Percentiles rank a stretch among this genome's conserved stretches.
Evolutionary conservation across 35 echinoderm and acorn worm species (phyloP).

Genomic region (Acanthaster planci): DNA sequence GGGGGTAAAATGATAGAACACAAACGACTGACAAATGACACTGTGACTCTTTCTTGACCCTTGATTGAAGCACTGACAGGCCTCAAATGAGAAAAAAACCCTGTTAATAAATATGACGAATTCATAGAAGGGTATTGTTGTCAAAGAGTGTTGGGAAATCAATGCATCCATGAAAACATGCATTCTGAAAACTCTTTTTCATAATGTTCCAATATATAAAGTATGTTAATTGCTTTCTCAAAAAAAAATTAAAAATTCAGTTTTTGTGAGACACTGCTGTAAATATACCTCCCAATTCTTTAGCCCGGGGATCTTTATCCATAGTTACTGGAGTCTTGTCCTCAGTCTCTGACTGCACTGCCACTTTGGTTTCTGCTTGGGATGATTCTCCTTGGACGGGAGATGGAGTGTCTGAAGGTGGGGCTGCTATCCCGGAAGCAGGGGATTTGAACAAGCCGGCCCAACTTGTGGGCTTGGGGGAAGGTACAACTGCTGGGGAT

Average conservation of each 20-base stretch:
- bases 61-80: no score
- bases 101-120: no score
- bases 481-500: not conserved
- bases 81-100: no score
- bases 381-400: not conserved
- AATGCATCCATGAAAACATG: no score
- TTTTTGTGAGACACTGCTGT: no score
- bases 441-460: constrained; percentile 56
- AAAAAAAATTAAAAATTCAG: no score
- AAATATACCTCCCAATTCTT: constrained; percentile 79
- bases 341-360: constrained; percentile 20
- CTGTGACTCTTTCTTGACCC: no score
- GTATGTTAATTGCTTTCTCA: no score
- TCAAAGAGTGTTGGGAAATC: no score
- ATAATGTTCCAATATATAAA: no score
- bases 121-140: no score
- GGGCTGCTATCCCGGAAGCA: not conserved
- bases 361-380: not conserved
- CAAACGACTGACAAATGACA: not conserved
- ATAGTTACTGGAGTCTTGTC: constrained; percentile 42
- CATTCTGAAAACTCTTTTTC: no score
- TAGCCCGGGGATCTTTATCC: constrained; percentile 72
- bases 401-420: not conserved
- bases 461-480: constrained; percentile 52
- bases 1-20: constrained; percentile 30